Base-by-base conservation (phyloP, 2,113 vertebrate species). In the Apteryx mantelli region DNA sequence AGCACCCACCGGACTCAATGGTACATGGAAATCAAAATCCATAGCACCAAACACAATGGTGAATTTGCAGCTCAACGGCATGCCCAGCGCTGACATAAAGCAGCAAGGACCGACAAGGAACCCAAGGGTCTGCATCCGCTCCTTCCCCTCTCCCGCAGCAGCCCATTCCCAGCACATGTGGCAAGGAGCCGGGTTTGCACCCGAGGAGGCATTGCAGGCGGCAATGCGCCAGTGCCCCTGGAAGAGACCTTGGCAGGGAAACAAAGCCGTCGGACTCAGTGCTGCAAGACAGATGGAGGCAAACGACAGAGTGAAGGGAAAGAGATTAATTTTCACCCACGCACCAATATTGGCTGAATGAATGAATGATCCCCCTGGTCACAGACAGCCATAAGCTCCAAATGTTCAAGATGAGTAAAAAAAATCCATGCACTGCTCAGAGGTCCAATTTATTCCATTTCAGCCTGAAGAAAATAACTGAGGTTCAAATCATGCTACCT, bases 231-330 rank as follows among this genome's bases (percentile, higher is more conserved):
- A 5, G 28, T 30, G 17, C 28, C 15, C 30, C 16, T 46, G 28
- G 56, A 16, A 55, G 16, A 32, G 16, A 30, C 56, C 56, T 34
- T 18, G 17, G 30, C 22, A 9, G 36, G 63, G 63, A 25, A 25
- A 40, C 56, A 32, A 7, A 40, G 63, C 22, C 12, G 22, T 2
- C 1, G 2, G 74, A 32, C 44, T 81, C 63, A 8, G 36, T 34
- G 14, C 1, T 1, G 48, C 46, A 28, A 42, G 53, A n/a, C 89
- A 56, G 32, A 48, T 24, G 42, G 48, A 78, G 19, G 22, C 20
- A 56, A 38, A 25, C 3, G 21, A 21, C 66, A 53, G 63, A 26
- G 38, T 24, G 28, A 17, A 66, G 61, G 0, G 0, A 52, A 52
- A 50, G 24, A 38, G 69, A 18, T 55, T 21, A 77, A 75, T 89